Evolutionary conservation across 2,113 vertebrate species (phyloP).

Genomic region (Anthoscopus minutus): DNA sequence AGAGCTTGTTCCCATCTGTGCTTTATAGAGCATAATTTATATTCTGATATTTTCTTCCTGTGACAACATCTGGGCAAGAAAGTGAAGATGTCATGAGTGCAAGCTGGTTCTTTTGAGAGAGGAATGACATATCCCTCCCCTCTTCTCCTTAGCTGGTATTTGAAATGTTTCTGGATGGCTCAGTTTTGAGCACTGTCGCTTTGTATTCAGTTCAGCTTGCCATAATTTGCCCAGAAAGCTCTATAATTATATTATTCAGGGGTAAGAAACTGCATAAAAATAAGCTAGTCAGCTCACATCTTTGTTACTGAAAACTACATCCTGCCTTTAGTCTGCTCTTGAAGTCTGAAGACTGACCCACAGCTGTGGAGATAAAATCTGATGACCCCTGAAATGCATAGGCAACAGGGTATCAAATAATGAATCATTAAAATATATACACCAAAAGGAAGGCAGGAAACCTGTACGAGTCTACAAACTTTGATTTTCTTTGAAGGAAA

Average conservation of each 20-base stretch:
- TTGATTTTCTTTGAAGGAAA: not conserved
- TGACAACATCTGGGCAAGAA: not conserved
- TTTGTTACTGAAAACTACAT: not conserved
- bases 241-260: not conserved
- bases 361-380: not conserved
- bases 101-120: not conserved
- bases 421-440: not conserved
- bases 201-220: not conserved
- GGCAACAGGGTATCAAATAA: not conserved
- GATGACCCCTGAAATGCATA: not conserved
- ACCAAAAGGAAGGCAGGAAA: not conserved
- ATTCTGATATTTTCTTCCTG: not conserved
- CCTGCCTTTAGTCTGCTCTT: not conserved
- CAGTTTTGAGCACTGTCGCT: not conserved
- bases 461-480: not conserved
- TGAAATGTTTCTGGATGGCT: not conserved
- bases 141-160: not conserved
- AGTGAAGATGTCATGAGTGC: not conserved
- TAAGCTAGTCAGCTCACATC: not conserved
- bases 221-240: not conserved
- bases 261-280: not conserved
- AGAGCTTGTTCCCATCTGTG: not conserved
- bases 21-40: not conserved
- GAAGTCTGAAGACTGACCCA: not conserved
- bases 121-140: not conserved